Evolutionary conservation across 2,888 invertebrate genomes (phyloP).

Genomic region (Aporophyla nigra): DNA sequence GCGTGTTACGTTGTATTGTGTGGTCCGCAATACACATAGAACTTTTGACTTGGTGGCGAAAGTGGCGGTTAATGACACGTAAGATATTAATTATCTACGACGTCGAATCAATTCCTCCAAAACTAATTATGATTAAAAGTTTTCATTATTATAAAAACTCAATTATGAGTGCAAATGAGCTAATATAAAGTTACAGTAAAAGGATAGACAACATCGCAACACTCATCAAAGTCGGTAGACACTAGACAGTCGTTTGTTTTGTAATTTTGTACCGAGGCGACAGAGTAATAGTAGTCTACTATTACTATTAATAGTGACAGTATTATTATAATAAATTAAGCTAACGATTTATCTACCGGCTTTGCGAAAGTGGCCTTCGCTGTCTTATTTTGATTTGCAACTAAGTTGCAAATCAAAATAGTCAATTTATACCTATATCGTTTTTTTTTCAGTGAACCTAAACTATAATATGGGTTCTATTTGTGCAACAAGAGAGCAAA

Average conservation of each 20-base stretch:
- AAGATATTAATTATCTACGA: neutral
- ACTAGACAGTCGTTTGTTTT: constrained; percentile 32
- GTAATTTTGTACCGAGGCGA: constrained; percentile 24
- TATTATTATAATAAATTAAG: constrained; percentile 43
- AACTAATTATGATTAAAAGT: neutral
- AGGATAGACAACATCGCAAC: constrained; percentile 6
- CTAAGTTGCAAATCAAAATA: neutral
- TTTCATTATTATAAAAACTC: too few species aligned
- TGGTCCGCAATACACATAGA: neutral
- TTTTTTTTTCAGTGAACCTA: neutral
- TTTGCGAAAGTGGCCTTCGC: constrained; percentile 52
- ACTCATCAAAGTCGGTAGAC: constrained; percentile 24
- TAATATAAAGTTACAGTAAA: constrained; percentile 1
- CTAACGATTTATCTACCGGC: constrained; percentile 22
- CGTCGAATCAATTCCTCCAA: neutral
- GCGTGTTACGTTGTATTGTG: too few species aligned
- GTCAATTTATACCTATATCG: neutral
- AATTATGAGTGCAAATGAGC: neutral
- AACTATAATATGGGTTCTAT: rapidly evolving
- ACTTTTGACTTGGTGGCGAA: neutral
- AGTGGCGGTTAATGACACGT: neutral
- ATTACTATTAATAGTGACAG: constrained; percentile 34
- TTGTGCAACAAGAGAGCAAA: too few species aligned
- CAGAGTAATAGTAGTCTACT: constrained; percentile 28
- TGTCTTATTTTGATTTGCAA: constrained; percentile 17